A percentile compares a stretch with the other conserved stretches of the same genome.
These are phyloP conservation scores for Acanthornis magna DNA, from an alignment of 2,797 vertebrate genomes.

Conservation along the genomic window DNA sequence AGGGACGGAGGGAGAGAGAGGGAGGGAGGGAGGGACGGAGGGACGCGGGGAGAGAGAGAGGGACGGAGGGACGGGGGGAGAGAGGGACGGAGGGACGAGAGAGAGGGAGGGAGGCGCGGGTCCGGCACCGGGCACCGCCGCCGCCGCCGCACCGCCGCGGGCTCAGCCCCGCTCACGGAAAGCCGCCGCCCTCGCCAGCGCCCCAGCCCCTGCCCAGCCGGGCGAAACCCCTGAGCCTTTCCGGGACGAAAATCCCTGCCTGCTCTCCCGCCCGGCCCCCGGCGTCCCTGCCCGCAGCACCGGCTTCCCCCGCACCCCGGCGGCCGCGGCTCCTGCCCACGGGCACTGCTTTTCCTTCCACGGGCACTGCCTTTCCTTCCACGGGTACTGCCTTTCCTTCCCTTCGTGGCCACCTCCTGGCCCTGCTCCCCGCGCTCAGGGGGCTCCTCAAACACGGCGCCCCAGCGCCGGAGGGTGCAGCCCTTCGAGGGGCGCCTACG, in stretches of 20 bases:
- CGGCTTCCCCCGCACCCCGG: not conserved
- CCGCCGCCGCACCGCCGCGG: not conserved
- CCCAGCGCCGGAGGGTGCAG: not conserved
- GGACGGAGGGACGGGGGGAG: no score
- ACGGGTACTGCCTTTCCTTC: not conserved
- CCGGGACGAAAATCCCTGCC: not conserved
- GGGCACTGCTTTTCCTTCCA: not conserved
- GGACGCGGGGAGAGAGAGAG: no score
- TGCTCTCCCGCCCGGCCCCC: no score
- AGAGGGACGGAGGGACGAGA: no score
- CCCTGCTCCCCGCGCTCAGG: not conserved
- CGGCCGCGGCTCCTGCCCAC: not conserved
- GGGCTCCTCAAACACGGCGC: not conserved
- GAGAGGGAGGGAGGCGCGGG: not conserved
- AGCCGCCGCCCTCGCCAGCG: not conserved
- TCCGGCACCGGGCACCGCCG: not conserved
- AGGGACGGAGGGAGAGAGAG: no score
- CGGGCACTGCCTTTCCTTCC: not conserved
- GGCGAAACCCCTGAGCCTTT: not conserved
- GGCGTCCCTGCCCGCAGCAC: not conserved
- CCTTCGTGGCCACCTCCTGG: not conserved
- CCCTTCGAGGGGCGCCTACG: not conserved
- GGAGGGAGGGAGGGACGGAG: no score
- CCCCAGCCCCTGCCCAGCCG: not conserved
- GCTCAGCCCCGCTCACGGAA: not conserved